phyloP scores from a whole-genome alignment of 2,113 vertebrate genomes.

The Passer domesticus region DNA sequence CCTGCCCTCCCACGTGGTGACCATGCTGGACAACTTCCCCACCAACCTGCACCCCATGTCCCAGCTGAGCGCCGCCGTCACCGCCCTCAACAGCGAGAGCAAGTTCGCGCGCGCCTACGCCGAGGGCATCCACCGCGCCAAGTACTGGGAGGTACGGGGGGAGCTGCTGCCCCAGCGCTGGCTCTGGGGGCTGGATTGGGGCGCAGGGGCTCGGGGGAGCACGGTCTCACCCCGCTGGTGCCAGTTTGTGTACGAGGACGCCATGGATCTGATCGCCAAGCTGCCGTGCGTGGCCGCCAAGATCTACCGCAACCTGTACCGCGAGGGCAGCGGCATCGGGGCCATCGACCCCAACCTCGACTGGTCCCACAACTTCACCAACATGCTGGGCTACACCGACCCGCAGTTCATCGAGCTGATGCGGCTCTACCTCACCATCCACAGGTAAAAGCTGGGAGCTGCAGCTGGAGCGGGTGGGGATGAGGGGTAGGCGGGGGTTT shows the following conservation, averaged over 20 bases:
- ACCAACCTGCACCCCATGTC: conserved; percentile 98
- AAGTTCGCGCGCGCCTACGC: conserved; percentile 91
- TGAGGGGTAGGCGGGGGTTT: rapidly evolving
- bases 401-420: conserved; percentile 93
- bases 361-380: conserved; percentile 98
- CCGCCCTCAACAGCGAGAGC: conserved; percentile 97
- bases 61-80: conserved; percentile 93
- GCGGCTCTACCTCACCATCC: conserved; percentile 97
- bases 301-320: conserved; percentile 97
- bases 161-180: rapidly evolving
- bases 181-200: rapidly evolving
- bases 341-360: conserved; percentile 95
- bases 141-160: conserved; percentile 93
- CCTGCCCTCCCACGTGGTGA: conserved; percentile 95
- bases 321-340: conserved; percentile 94
- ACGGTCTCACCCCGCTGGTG: rapidly evolving
- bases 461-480: neutral
- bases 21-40: conserved; percentile 98
- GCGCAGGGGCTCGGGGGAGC: rapidly evolving
- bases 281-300: conserved; percentile 95
- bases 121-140: conserved; percentile 89
- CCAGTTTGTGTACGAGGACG: conserved; percentile 93
- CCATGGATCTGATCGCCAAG: conserved; percentile 97
- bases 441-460: conserved; percentile 77
- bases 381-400: conserved; percentile 96